A percentile compares a stretch with the other conserved stretches of the same genome.
phyloP scores from a whole-genome alignment of 2,888 invertebrate genomes.

The Maniola hyperantus region DNA sequence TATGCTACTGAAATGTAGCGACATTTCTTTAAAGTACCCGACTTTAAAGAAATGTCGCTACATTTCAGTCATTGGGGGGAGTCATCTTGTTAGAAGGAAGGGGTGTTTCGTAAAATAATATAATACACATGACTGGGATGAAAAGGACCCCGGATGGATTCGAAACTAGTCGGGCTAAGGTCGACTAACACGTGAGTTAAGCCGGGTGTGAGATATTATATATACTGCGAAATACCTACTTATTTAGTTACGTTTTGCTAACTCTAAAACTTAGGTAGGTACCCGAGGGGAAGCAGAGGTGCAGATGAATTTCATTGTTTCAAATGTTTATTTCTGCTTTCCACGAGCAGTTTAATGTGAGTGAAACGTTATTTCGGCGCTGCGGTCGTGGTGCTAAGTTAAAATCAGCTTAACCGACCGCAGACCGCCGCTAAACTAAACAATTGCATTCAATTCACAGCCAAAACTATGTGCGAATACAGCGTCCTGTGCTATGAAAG shows the following conservation, averaged over 20 bases:
- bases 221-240: too few species aligned
- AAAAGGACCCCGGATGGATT: too few species aligned
- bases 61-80: slow-evolving; percentile 22
- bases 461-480: too few species aligned
- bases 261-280: not conserved
- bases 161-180: too few species aligned
- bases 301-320: not conserved
- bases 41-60: slow-evolving; percentile 18
- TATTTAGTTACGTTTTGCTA: too few species aligned
- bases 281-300: not conserved
- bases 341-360: too few species aligned
- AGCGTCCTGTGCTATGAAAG: too few species aligned
- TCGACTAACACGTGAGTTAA: too few species aligned
- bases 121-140: too few species aligned
- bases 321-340: not conserved
- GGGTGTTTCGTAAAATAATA: not conserved
- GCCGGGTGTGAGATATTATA: too few species aligned
- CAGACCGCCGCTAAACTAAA: not conserved
- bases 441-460: slow-evolving; percentile 5
- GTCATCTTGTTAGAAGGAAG: not conserved
- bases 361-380: slow-evolving; percentile 1
- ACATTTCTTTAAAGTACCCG: slow-evolving; percentile 22
- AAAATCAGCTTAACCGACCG: not conserved
- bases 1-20: slow-evolving; percentile 21
- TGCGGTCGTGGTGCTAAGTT: not conserved